Base-by-base conservation (phyloP, 1,140 invertebrate genomes). In the Temnothorax longispinosus region DNA sequence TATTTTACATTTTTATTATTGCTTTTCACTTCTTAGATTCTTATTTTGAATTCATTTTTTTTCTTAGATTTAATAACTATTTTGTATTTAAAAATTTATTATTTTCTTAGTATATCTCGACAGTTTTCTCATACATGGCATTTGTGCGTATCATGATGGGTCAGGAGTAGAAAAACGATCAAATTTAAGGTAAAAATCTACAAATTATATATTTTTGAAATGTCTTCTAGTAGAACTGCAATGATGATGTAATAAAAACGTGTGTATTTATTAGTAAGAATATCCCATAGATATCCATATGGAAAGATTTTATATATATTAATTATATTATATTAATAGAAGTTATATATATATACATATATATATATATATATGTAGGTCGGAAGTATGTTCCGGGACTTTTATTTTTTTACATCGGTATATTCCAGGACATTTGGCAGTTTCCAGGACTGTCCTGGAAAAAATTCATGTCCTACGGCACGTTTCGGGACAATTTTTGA, bases 121-220 rank as follows among this genome's bases (percentile, higher is more conserved):
- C 80, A 3, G 32, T 84, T 50, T 84, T 84, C 21, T 84, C 80
- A 3, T 84, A 75, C 8, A 84, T 84, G 80, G 69, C 80, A 75
- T 50, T 60, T 47, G 27, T 84, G 4, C 80, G 80, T 60, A 62
- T 84, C 4, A 38, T 75, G 4, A 75, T 84, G 27, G 69, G 4
- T 21, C n/a, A 84, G 18, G 54, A 75, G 0, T 84, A 52, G 35
- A 84, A 60, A 41, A 50, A 50, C 2, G 44, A 47, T 44, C 1
- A 47, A 1, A 47, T 5, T 58, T 27, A 58, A n/a, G 41, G 7
- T 58, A 44, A 82, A 58, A 82, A 47, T 32, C 0, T 5, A 44
- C 0, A 54, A 15, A 15, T 13, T 82, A 21, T 38, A 82, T 72
- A 72, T 74, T 82, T 32, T 18, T 58, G 3, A 21, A 58, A 41